Base-by-base conservation (phyloP, 2,888 invertebrate genomes). In the Synanthedon formicaeformis region DNA sequence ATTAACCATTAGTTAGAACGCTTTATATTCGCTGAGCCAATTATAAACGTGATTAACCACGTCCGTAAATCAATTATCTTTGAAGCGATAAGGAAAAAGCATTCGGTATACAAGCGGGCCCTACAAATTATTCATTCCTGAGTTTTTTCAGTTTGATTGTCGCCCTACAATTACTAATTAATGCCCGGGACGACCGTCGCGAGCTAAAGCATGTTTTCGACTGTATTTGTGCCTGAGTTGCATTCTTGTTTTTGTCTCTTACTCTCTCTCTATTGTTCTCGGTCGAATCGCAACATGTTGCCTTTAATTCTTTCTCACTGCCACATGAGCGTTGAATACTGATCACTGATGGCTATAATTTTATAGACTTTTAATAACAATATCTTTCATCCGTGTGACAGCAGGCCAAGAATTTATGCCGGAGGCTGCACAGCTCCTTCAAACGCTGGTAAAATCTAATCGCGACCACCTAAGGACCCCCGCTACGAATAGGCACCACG, bases 221-320 rank as follows among this genome's bases (percentile, higher is more conserved):
- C 66, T 68, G 75, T 69, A 70, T 76, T 73, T 75, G 71, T 70
- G 74, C 67, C 73, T 73, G 34, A 34, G 34, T 34, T 34, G 75
- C 69, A 63, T 69, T 71, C 72, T 63, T 73, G 65, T 85, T 85
- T 85, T 85, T 85, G 75, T 72, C 67, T 58, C 58, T 58, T 65
- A 69, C 66, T 67, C 73, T 74, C 72, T 74, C 73, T 77, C 84
- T 83, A 85, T 85, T 85, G 85, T 85, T 82, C 81, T 81, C 80
- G 62, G 71, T 68, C 72, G 72, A 70, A 81, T 81, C 81, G 79
- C 78, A 78, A 78, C 77, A 84, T 81, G 80, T 78, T 76, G 77
- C 72, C 76, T 75, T 81, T 82, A 83, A 83, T 85, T 81, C 83
- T 68, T 79, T 83, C 82, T 83, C 82, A 78, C 83, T 75, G 79